These are phyloP conservation scores for Parapristionchus giblindavisi DNA, from an alignment of 2,888 invertebrate species.

Conservation along the genomic window DNA sequence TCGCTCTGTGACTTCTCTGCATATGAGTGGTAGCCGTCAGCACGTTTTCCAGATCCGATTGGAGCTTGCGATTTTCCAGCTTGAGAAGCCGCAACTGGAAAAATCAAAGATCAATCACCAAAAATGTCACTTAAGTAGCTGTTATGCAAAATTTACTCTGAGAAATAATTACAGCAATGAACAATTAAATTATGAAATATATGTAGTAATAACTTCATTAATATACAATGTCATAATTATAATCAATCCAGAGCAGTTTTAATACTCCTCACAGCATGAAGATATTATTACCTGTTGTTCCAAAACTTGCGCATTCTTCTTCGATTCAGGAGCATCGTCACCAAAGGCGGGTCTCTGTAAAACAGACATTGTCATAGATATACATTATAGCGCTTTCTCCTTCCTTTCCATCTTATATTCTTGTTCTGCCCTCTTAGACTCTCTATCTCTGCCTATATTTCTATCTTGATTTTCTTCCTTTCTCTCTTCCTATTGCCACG, in stretches of 20 bases:
- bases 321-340: slow-evolving; percentile 1
- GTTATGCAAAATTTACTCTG: neutral
- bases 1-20: slow-evolving; percentile 27
- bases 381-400: neutral
- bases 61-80: slow-evolving; percentile 18
- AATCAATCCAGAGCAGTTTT: too few species aligned
- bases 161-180: too few species aligned
- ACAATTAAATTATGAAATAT: too few species aligned
- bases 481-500: too few species aligned
- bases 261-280: too few species aligned
- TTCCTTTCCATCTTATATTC: neutral
- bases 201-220: neutral
- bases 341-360: slow-evolving; percentile 9
- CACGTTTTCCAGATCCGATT: slow-evolving; percentile 24
- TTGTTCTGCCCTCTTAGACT: too few species aligned
- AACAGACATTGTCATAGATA: neutral
- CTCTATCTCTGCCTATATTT: too few species aligned
- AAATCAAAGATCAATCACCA: neutral
- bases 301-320: slow-evolving; percentile 24
- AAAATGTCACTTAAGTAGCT: neutral
- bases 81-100: slow-evolving; percentile 23
- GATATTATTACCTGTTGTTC: slow-evolving; percentile 37
- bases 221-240: neutral
- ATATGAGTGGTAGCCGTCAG: slow-evolving; percentile 10
- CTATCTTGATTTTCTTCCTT: too few species aligned